Evolutionary conservation across 2,888 invertebrate genomes (phyloP), one percentile per base, ranked within the genome.

Genomic region (Nebria salina): DNA sequence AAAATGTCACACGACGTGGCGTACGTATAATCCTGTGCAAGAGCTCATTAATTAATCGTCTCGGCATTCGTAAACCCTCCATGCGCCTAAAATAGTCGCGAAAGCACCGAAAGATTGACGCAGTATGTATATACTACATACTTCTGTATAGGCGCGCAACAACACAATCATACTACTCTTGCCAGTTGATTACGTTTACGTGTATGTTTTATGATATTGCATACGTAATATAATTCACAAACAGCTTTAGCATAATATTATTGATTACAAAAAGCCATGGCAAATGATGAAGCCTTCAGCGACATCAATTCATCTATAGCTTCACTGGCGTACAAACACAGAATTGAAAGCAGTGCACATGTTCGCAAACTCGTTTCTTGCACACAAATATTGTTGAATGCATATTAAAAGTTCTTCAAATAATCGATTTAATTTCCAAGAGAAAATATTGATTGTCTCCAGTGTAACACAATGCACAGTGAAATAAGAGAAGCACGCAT

Each of bases 241-340:
- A 83, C 82, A 82, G 83, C 83, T 83, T 82, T 84, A 83, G 83
- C 83, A 83, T 75, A 75, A 83, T 83, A 82, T 83, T 84, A 84
- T 84, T 83, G 84, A 84, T 84, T 84, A 82, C 83, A 83, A 84
- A 84, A 84, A 83, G 83, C 83, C 82, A 82, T 83, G 83, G 83
- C 83, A 84, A 84, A 84, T 84, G 82, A 84, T 82, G 84, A 83
- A 83, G 83, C 84, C 80, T 65, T 84, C 82, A 83, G 83, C 81
- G 83, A 83, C 82, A 84, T 82, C 83, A 83, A 82, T 83, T 84
- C 84, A 74, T 74, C 68, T 66, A 11, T 11, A 72, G 34, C 20
- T 11, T 4, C 8, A 13, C 54, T 54, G 54, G 54, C 54, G 8
- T 54, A 8, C 7, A 54, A 54, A 54, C 3, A 54, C 54, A 54